Percentiles rank a stretch among this genome's conserved stretches.
Conservation (phyloP, 2,888 invertebrate species). For the Endotricha flammealis region DNA sequence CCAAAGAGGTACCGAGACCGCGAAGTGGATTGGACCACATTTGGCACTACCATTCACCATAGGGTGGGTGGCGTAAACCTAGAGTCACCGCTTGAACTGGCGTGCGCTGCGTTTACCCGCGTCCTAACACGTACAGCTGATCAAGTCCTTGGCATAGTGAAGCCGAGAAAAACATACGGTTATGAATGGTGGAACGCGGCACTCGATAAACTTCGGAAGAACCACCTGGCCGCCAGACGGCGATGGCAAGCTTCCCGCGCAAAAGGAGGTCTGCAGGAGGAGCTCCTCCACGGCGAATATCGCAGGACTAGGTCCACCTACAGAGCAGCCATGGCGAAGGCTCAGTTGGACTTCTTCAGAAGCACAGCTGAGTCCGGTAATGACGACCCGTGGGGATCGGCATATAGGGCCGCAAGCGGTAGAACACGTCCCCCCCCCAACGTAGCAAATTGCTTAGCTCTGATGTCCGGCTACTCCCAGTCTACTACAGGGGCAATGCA, state of each 20-base stretch:
- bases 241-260: slow-evolving; percentile 10
- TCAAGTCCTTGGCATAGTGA: background rate
- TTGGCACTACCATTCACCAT: slow-evolving; percentile 5
- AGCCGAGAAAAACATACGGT: background rate
- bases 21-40: slow-evolving; percentile 10
- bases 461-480: slow-evolving; percentile 9
- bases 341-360: background rate
- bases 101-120: background rate
- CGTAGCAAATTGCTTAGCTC: background rate
- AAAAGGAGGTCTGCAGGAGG: slow-evolving; percentile 6
- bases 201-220: background rate
- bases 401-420: background rate
- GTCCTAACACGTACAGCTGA: background rate
- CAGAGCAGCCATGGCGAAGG: background rate
- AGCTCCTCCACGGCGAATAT: slow-evolving; percentile 7
- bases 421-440: background rate
- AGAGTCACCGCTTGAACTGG: background rate
- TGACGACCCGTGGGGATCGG: slow-evolving; percentile 10
- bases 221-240: background rate
- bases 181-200: slow-evolving; percentile 1
- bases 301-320: background rate
- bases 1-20: slow-evolving; percentile 3
- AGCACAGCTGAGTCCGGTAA: slow-evolving; percentile 2
- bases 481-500: slow-evolving; percentile 16
- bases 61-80: background rate